Evolutionary conservation across 2,888 invertebrate species (phyloP), one percentile per base, ranked within the genome.

Genomic region (Troilus luridus): DNA sequence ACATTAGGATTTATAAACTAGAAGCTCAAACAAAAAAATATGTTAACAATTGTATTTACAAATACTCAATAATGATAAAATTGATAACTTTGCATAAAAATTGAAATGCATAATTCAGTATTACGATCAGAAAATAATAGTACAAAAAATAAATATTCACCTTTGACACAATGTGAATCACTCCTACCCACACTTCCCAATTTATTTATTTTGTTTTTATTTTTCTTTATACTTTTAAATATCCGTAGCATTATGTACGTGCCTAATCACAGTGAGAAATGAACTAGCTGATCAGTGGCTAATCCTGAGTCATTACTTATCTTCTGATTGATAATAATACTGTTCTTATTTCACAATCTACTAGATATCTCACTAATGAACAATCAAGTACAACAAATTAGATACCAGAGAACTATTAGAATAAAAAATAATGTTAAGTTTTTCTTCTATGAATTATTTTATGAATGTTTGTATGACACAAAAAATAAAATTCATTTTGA

Each of bases 91-190:
- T 19, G n/a, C n/a, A n/a, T n/a, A n/a, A n/a, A 62, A 62, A 62
- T 62, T n/a, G n/a, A 21, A 6, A 62, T 8, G 7, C 21, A 11
- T 62, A 62, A 62, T 19, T 41, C 62, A 62, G 9, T 62, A 62
- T 62, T 5, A 62, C 62, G 7, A 21, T 21, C 41, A 24, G 27
- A 27, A 72, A 24, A 27, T 24, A 24, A 1, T 14, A 24, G 24
- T 27, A 24, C 24, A 11, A 81, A 77, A 41, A 41, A 54, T 81
- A 81, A 21, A 81, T 81, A 81, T 81, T 81, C 54, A 81, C 81
- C 81, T 81, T 81, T 54, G 11, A 54, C 19, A 21, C 7, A 3
- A 54, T 21, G 21, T 19, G 81, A 54, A 1, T 54, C 81, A 54
- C 7, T 54, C 9, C 21, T 1, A 9, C 9, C 54, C 1, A 21